Evolutionary conservation across 2,113 vertebrate genomes (phyloP).

Genomic region (Tachysurus vachellii): DNA sequence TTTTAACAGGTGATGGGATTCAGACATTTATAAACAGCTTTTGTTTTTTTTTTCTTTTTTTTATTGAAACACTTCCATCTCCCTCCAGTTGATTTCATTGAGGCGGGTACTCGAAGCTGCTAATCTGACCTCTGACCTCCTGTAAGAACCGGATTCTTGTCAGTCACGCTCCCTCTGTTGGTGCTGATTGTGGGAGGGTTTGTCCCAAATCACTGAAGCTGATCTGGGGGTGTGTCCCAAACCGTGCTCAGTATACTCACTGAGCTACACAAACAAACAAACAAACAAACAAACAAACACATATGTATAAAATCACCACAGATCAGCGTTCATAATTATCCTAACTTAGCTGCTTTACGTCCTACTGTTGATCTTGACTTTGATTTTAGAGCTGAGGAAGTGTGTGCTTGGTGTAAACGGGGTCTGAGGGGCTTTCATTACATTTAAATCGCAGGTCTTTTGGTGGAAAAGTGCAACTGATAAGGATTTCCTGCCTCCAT

Average conservation of each 20-base stretch:
- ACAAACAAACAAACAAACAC: background rate
- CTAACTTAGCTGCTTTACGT: background rate
- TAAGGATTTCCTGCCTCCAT: background rate
- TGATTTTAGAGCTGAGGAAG: background rate
- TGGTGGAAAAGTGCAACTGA: background rate
- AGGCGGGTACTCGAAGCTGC: conserved; percentile 37
- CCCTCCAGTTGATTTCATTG: background rate
- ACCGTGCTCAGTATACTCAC: conserved; percentile 2
- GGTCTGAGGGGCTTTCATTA: conserved; percentile 6
- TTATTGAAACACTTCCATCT: conserved; percentile 7
- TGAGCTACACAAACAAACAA: background rate
- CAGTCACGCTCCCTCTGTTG: background rate
- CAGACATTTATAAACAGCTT: background rate
- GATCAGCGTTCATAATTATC: background rate
- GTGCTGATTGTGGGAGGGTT: background rate
- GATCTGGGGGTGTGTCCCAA: background rate
- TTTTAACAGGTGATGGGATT: conserved; percentile 1
- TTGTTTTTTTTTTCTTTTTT: background rate
- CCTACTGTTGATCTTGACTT: conserved; percentile 20
- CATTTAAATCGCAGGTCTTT: background rate
- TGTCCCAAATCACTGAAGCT: background rate
- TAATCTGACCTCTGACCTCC: conserved; percentile 26
- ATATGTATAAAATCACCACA: background rate
- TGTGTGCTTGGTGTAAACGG: conserved; percentile 1
- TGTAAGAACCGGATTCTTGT: background rate